These are phyloP conservation scores for Tiphia femorata DNA, from an alignment of 2,888 invertebrate species.

Conservation along the genomic window DNA sequence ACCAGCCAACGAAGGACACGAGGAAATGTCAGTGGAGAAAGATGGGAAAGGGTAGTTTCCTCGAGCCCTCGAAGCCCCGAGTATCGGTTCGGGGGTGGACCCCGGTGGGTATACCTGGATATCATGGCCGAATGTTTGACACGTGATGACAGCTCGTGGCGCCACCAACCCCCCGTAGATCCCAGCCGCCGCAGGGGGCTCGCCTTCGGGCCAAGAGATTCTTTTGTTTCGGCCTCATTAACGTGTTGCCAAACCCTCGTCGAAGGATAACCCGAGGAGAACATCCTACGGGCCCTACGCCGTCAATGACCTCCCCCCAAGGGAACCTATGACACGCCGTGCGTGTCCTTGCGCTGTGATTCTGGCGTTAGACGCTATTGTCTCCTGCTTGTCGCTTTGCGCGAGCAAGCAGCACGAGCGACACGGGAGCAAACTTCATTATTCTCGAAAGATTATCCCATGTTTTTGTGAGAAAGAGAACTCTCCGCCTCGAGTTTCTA, in stretches of 20 bases:
- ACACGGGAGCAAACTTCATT: too few species aligned
- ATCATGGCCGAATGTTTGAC: constrained; percentile 55
- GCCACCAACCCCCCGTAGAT: constrained; percentile 67
- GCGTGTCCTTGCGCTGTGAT: not conserved
- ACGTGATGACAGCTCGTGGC: constrained; percentile 69
- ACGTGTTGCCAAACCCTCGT: constrained; percentile 64
- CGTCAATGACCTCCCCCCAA: constrained; percentile 27
- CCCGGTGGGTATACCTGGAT: constrained; percentile 48
- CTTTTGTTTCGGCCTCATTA: constrained; percentile 69
- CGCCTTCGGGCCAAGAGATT: constrained; percentile 51
- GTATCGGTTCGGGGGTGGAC: constrained; percentile 7
- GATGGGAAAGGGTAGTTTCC: constrained; percentile 45
- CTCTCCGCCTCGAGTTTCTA: too few species aligned
- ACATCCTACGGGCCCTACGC: not conserved
- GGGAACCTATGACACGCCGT: too few species aligned
- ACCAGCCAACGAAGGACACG: not conserved
- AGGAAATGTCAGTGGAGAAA: not conserved
- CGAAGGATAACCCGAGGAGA: constrained; percentile 1
- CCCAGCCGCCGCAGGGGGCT: constrained; percentile 53
- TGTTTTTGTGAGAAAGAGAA: too few species aligned
- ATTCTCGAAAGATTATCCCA: too few species aligned
- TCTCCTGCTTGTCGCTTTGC: too few species aligned
- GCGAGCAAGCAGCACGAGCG: too few species aligned
- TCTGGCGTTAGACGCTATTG: too few species aligned
- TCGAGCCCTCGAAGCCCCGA: too few species aligned